Evolutionary conservation across 2,888 invertebrate species (phyloP).

Genomic region (Oscheius myriophilus): DNA sequence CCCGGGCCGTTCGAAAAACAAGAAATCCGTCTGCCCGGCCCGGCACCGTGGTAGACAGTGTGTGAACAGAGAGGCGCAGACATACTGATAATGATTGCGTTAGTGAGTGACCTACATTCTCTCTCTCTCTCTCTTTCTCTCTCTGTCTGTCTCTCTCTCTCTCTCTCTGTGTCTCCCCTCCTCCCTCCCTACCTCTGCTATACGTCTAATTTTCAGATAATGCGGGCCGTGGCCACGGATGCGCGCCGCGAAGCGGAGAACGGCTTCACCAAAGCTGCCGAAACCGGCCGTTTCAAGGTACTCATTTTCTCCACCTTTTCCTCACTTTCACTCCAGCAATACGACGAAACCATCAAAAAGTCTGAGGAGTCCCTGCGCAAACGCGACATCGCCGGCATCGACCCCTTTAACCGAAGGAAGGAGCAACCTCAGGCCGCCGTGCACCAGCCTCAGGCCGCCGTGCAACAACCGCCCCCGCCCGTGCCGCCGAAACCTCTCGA

Average conservation of each 20-base stretch:
- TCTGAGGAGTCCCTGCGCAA: conserved; percentile 23
- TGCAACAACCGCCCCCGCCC: not conserved
- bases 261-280: conserved; percentile 34
- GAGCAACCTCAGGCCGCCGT: conserved; percentile 4
- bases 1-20: too few relatives aligned
- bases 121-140: too few relatives aligned
- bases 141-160: too few relatives aligned
- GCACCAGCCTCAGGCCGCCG: not conserved
- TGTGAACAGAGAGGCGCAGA: too few relatives aligned
- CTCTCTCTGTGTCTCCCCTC: not conserved
- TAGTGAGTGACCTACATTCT: too few relatives aligned
- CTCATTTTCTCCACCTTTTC: not conserved
- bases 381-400: conserved; percentile 30
- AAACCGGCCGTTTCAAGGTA: conserved; percentile 33
- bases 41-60: too few relatives aligned
- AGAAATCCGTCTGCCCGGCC: too few relatives aligned
- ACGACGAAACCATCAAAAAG: conserved; percentile 30
- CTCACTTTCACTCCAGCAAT: conserved; percentile 21
- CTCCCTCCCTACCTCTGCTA: not conserved
- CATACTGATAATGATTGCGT: too few relatives aligned
- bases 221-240: conserved; percentile 42
- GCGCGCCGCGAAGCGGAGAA: conserved; percentile 39
- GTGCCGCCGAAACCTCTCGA: not conserved
- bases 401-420: conserved; percentile 21
- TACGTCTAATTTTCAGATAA: conserved; percentile 34